Evolutionary conservation across 2,797 vertebrate species (phyloP).

Genomic region (Enteromius unitaeniatus): DNA sequence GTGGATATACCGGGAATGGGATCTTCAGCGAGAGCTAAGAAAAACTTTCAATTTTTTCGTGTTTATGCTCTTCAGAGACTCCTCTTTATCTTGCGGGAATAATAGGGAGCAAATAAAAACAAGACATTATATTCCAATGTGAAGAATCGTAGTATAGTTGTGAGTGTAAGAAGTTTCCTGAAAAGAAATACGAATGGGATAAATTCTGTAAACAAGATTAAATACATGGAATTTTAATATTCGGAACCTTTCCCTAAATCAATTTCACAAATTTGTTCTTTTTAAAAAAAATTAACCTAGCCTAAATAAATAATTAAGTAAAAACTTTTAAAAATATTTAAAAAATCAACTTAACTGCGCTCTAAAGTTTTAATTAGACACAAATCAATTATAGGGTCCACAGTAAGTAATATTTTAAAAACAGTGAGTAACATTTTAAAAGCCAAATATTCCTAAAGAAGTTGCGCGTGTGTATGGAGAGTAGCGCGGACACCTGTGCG

Average conservation of each 20-base stretch:
- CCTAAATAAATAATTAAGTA: neutral
- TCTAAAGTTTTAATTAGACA: neutral
- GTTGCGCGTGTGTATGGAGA: slow-evolving; percentile 60
- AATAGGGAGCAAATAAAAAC: slow-evolving; percentile 63
- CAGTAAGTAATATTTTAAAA: neutral
- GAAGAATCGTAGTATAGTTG: slow-evolving; percentile 33
- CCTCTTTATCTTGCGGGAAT: slow-evolving; percentile 82
- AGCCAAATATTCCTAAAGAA: neutral
- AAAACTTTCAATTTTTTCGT: slow-evolving; percentile 81
- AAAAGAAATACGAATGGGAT: slow-evolving; percentile 65
- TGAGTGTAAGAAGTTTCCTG: slow-evolving; percentile 45
- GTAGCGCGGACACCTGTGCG: slow-evolving; percentile 22
- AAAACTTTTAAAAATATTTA: neutral
- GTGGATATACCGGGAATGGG: slow-evolving; percentile 81
- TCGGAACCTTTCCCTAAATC: slow-evolving; percentile 45
- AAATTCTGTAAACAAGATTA: slow-evolving; percentile 49
- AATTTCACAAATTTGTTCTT: slow-evolving; percentile 1
- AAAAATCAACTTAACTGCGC: neutral
- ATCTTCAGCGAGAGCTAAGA: slow-evolving; percentile 77
- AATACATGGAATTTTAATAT: slow-evolving; percentile 44
- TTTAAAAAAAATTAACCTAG: neutral
- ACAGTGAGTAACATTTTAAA: neutral
- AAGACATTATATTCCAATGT: slow-evolving; percentile 46
- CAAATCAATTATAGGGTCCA: neutral
- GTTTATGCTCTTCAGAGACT: slow-evolving; percentile 78